These are phyloP conservation scores for Teleogryllus oceanicus DNA, from an alignment of 2,888 invertebrate genomes.

Conservation along the genomic window DNA sequence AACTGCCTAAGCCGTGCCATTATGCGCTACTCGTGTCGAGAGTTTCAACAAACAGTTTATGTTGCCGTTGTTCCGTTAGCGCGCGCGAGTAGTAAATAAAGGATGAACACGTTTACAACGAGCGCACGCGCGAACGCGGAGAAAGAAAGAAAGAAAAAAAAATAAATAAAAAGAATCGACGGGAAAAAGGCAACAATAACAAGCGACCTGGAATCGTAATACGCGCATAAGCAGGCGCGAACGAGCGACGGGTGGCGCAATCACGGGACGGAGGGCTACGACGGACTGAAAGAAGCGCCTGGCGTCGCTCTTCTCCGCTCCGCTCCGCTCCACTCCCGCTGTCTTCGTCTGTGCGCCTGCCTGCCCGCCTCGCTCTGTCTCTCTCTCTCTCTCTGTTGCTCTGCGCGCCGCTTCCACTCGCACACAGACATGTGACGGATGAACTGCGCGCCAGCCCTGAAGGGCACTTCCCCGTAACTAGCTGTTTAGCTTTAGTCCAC, in stretches of 20 bases:
- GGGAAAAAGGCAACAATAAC: too few relatives aligned
- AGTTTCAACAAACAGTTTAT: slow-evolving; percentile 3
- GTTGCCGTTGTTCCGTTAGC: too few relatives aligned
- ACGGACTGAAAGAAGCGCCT: not conserved
- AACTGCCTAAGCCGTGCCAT: not conserved
- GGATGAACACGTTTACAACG: not conserved
- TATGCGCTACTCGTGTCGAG: not conserved
- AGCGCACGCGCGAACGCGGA: not conserved
- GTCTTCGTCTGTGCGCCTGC: not conserved
- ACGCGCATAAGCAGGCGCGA: not conserved
- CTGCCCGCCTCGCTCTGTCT: not conserved
- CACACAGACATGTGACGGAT: slow-evolving; percentile 3
- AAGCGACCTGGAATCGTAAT: not conserved
- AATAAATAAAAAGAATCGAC: too few relatives aligned
- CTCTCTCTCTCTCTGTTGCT: not conserved
- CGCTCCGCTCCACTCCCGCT: not conserved
- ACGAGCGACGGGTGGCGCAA: not conserved
- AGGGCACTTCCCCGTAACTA: slow-evolving; percentile 10
- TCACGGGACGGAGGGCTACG: not conserved
- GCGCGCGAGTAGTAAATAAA: too few relatives aligned
- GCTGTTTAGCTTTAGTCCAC: slow-evolving; percentile 18
- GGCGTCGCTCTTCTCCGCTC: not conserved
- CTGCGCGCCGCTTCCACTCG: too few relatives aligned
- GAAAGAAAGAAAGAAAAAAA: not conserved
- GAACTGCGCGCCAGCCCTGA: not conserved